phyloP scores from a whole-genome alignment of 2,888 invertebrate genomes.

The Diarsia rubi region DNA sequence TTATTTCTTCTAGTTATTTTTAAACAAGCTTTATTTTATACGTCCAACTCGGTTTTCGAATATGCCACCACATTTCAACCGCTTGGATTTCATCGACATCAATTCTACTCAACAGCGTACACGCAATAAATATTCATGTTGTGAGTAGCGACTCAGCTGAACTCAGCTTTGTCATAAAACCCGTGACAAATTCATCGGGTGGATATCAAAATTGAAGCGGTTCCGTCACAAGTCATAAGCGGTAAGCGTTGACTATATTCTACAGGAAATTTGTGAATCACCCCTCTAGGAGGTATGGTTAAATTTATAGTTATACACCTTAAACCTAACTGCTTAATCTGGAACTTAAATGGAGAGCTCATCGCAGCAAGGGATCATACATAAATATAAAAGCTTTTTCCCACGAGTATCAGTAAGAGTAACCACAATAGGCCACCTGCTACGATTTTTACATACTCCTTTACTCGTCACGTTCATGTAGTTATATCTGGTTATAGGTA shows the following conservation, averaged over 20 bases:
- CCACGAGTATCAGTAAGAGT: too few species aligned
- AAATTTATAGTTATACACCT: background rate
- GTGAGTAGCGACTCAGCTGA: conserved; percentile 52
- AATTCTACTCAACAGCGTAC: conserved; percentile 23
- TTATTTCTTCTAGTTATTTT: conserved; percentile 10
- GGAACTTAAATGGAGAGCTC: background rate
- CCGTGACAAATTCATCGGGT: conserved; percentile 78
- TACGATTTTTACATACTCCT: too few species aligned
- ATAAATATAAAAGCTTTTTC: too few species aligned
- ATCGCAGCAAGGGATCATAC: background rate
- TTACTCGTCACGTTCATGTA: too few species aligned
- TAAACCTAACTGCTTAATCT: background rate
- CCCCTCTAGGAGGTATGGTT: background rate
- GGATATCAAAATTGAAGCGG: conserved; percentile 72
- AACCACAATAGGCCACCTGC: too few species aligned
- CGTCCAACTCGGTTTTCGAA: conserved; percentile 12
- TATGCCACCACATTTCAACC: conserved; percentile 14
- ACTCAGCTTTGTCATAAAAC: conserved; percentile 56
- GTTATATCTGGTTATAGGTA: too few species aligned
- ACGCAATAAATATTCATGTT: conserved; percentile 63
- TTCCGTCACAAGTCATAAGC: conserved; percentile 26
- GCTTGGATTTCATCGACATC: conserved; percentile 24
- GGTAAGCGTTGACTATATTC: background rate
- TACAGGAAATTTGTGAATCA: background rate
- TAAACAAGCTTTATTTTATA: background rate